These are phyloP conservation scores for Sapajus apella DNA, from an alignment of 2,113 vertebrate genomes.

Conservation along the genomic window DNA sequence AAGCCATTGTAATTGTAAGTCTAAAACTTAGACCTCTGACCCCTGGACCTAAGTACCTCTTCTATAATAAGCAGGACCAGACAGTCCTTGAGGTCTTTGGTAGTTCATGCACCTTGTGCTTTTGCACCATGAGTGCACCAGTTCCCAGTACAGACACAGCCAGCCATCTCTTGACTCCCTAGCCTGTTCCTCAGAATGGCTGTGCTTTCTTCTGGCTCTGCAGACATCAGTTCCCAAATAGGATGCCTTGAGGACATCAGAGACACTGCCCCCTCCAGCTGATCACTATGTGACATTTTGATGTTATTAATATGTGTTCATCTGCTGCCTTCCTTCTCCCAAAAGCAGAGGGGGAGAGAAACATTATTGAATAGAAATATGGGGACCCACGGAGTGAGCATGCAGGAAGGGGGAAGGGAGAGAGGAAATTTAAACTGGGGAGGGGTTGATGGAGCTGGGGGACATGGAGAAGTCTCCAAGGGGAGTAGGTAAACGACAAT, in stretches of 20 bases:
- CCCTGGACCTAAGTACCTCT: background rate
- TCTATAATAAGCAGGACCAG: background rate
- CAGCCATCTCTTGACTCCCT: rapidly evolving
- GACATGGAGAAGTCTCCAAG: background rate
- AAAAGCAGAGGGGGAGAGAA: background rate
- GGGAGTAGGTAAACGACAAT: background rate
- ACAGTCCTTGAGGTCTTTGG: too few species aligned
- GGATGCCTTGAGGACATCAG: background rate
- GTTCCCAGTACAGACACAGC: background rate
- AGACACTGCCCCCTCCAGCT: background rate
- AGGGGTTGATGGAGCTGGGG: background rate
- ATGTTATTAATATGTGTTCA: background rate
- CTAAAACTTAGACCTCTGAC: background rate
- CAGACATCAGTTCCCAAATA: background rate
- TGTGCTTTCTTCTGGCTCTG: background rate
- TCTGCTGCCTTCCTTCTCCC: conserved; percentile 4
- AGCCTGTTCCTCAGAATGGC: background rate
- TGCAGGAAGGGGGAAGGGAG: background rate
- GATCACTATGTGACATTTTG: conserved; percentile 30
- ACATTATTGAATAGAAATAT: background rate
- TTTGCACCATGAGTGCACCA: rapidly evolving
- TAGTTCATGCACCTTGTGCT: background rate
- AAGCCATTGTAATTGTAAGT: background rate
- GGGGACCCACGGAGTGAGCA: background rate
- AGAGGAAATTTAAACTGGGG: background rate